Evolutionary conservation across 2,888 invertebrate species (phyloP), one percentile per base, ranked within the genome.

Genomic region (Drosophila mulleri): DNA sequence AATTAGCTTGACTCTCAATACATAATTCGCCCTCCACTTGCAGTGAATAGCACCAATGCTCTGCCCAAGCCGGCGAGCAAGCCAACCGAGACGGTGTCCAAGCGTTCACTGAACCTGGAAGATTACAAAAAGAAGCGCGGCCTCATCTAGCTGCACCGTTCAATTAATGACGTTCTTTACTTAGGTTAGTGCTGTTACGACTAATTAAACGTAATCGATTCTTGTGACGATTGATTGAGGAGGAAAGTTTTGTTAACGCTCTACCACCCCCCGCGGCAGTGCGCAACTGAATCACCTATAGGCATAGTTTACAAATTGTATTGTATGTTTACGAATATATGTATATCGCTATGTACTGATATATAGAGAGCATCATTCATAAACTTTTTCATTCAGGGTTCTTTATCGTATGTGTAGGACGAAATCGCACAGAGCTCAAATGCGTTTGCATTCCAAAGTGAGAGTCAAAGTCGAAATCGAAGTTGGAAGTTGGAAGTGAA

Each of bases 71-170:
- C 96, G 45, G 94, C 95, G 42, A 95, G 95, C 16, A 95, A 95
- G 87, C 94, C 95, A 62, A 96, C 96, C 91, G 97, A 97, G 88
- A 95, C 96, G 1, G 97, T 96, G 0, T 98, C 98, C 8, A 95
- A 96, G 80, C 94, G 98, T 66, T 97, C 97, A 1, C 93, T 98
- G 52, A 98, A 98, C 92, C 93, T 98, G 75, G 98, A 98, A 90
- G 98, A 98, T 92, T 98, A 98, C 93, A 98, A 98, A 94, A 97
- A 98, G 93, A 96, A 98, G 90, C 95, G 98, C 83, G 98, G 98
- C 62, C 95, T 98, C 74, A 98, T 98, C 93, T 97, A 94, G 89
- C 57, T 77, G 56, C 48, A 29, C 14, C 11, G 52, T 37, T 56
- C 52, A 72, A 67, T 59, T 65, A 62, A 52, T 37, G 32, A 37